A percentile compares a stretch with the other conserved stretches of the same genome.
These are phyloP conservation scores for Hippocampus guttulatus DNA, from an alignment of 2,113 vertebrate species.

Conservation along the genomic window DNA sequence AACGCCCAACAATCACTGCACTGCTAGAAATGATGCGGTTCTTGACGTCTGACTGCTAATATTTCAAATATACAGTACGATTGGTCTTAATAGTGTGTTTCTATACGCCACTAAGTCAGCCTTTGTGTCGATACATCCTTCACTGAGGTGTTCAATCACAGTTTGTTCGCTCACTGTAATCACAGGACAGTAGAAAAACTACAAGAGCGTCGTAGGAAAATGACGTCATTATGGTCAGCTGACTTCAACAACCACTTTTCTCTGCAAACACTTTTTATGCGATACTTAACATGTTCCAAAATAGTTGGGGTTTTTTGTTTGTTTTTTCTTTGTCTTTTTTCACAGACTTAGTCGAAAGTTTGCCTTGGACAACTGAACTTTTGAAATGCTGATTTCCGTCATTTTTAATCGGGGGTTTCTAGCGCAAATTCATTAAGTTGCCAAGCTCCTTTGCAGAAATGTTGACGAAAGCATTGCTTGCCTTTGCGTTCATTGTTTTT, in stretches of 20 bases:
- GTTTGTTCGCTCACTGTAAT: no score
- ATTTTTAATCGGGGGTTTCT: neutral
- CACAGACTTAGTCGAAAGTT: rapidly evolving
- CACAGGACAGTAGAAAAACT: conserved; percentile 9
- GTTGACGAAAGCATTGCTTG: conserved; percentile 6
- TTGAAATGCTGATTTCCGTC: neutral
- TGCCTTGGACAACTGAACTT: neutral
- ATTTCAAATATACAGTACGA: no score
- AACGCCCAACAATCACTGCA: no score
- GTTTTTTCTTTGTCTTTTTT: rapidly evolving
- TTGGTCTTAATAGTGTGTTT: no score
- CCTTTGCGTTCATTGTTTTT: conserved; percentile 20
- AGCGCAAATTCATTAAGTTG: rapidly evolving
- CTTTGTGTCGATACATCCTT: no score
- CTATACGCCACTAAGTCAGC: no score
- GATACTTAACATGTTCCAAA: neutral
- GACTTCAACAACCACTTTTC: neutral
- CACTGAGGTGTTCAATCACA: no score
- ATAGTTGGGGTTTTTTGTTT: neutral
- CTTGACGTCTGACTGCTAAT: no score
- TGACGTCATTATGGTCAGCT: conserved; percentile 36
- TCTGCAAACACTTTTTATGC: neutral
- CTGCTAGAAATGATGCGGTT: no score
- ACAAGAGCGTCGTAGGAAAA: conserved; percentile 31
- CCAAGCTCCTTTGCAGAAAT: conserved; percentile 8